Conservation (phyloP, 2,113 vertebrate species). For the Triplophysa rosa region DNA sequence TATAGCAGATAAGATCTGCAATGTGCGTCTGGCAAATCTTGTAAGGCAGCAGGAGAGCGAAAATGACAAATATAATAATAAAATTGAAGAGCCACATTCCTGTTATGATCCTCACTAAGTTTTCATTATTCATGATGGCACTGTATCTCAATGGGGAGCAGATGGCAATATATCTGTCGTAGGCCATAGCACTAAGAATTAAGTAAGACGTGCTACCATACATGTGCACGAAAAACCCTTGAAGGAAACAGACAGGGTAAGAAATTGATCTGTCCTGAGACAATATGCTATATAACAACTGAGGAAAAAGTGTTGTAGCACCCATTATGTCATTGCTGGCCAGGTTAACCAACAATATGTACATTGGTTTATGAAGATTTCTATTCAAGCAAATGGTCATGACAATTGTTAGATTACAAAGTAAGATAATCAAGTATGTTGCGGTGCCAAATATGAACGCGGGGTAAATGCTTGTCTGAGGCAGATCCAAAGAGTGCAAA, state of each 20-base stretch:
- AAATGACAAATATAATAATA: slow-evolving; percentile 58
- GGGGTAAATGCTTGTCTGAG: neutral
- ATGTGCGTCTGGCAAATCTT: slow-evolving; percentile 63
- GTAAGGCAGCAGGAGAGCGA: slow-evolving; percentile 66
- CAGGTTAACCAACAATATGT: neutral
- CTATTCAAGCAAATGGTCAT: slow-evolving; percentile 4
- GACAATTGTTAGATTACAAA: slow-evolving; percentile 2
- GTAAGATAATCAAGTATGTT: slow-evolving; percentile 14
- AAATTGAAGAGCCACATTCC: slow-evolving; percentile 60
- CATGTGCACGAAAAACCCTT: neutral
- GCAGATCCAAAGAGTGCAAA: slow-evolving; percentile 3
- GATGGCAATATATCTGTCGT: slow-evolving; percentile 14
- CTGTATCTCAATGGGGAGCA: neutral
- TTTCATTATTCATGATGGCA: slow-evolving; percentile 62
- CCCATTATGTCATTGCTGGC: neutral
- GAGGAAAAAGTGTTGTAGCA: neutral
- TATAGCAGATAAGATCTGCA: slow-evolving; percentile 64
- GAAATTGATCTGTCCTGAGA: slow-evolving; percentile 3
- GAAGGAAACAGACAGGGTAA: neutral
- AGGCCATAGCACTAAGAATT: slow-evolving; percentile 14
- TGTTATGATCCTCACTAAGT: slow-evolving; percentile 59
- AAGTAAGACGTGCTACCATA: neutral
- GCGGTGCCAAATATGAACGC: neutral
- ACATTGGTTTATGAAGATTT: slow-evolving; percentile 13
- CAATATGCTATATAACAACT: neutral